phyloP scores from a whole-genome alignment of 2,797 vertebrate genomes.

The Aeoliscus strigatus region DNA sequence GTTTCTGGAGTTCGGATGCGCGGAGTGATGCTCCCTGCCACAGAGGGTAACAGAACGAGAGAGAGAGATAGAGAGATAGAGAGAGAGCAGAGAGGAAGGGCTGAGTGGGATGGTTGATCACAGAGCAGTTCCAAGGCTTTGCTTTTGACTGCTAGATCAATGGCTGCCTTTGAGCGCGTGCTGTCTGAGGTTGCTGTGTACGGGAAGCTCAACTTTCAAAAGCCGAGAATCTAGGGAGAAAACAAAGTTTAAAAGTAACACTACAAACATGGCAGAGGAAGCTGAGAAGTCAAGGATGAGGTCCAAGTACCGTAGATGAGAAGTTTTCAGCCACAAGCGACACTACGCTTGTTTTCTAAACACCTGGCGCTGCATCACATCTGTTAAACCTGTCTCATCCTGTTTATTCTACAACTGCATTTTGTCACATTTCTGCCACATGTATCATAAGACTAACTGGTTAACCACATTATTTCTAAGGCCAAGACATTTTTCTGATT shows the following conservation, averaged over 20 bases:
- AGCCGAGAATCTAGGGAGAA: constrained; percentile 73
- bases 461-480: too few species aligned
- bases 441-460: too few species aligned
- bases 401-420: too few species aligned
- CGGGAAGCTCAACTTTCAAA: constrained; percentile 78
- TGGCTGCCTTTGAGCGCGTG: constrained; percentile 77
- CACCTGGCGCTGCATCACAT: background rate
- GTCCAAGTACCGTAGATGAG: constrained; percentile 65
- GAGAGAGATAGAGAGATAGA: constrained; percentile 38
- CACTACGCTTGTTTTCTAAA: constrained; percentile 9
- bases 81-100: constrained; percentile 45
- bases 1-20: constrained; percentile 98
- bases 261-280: constrained; percentile 71
- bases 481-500: too few species aligned
- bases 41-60: constrained; percentile 66
- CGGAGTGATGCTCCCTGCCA: constrained; percentile 97
- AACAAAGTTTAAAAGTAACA: constrained; percentile 79
- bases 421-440: too few species aligned
- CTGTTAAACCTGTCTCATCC: too few species aligned
- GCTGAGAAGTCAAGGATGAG: constrained; percentile 53
- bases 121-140: constrained; percentile 78
- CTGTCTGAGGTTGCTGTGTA: constrained; percentile 76
- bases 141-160: constrained; percentile 81
- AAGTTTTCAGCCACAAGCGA: constrained; percentile 39
- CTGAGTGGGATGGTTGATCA: constrained; percentile 78